Evolutionary conservation across 2,113 vertebrate species (phyloP), one percentile per base, ranked within the genome.

Genomic region (Protobothrops flavoviridis): DNA sequence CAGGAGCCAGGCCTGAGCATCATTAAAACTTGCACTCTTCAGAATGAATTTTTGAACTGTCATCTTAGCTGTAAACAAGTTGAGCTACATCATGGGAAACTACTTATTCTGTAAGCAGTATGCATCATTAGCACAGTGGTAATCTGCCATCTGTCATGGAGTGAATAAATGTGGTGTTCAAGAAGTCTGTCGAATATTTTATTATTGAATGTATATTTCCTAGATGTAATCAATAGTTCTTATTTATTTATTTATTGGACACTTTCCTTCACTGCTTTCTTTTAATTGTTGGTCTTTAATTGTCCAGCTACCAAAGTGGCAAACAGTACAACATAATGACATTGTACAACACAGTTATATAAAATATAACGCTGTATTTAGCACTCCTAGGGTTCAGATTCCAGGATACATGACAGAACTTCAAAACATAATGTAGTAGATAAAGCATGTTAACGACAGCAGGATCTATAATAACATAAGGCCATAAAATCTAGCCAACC

Each of bases 1-100:
- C 97, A 97, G 97, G 97, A 93, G 50, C 94, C 17, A 95, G 94
- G 93, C 85, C 59, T 95, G 93, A 90, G 57, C 97, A 97, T 95
- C 96, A 97, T 81, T 97, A 95, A 95, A 94, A 94, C 91, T 89
- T 85, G 93, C 86, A 87, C 91, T 95, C 89, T 87, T 94, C 93
- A 94, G 7, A 93, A 94, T 95, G 94, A 52, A 89, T 92, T 52
- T 91, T 55, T 56, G 91, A 94, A 53, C 92, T 0, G 0, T 92
- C 94, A 91, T 86, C 92, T 92, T 87, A 93, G 11, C 81, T 95
- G 55, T 94, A 96, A 92, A 95, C 93, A 90, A 97, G 95, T 91
- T 87, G 53, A 94, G 69, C 94, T 94, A 87, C 93, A 23, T 86
- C 90, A 81, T 39, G 95, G 88, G 93, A 95, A 48, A 24, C 91